Evolutionary conservation across 1,140 invertebrate genomes (phyloP).

Genomic region (Myzus persicae): DNA sequence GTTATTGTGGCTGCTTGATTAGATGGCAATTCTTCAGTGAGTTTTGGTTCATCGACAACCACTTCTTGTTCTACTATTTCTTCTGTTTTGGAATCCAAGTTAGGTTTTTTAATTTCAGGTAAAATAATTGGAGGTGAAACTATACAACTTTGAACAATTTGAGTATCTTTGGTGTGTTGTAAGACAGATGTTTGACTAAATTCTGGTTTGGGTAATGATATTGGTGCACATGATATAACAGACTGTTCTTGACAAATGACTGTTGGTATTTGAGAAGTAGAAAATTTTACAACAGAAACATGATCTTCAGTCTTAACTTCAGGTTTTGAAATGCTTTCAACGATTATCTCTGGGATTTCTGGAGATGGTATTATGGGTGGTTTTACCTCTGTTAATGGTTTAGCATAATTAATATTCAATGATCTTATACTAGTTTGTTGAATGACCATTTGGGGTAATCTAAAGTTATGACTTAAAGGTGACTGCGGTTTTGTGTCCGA

Average conservation of each 20-base stretch:
- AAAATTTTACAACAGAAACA: slow-evolving; percentile 49
- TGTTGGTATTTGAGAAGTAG: slow-evolving; percentile 19
- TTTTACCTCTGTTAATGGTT: slow-evolving; percentile 49
- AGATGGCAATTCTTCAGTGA: slow-evolving; percentile 22
- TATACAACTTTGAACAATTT: slow-evolving; percentile 46
- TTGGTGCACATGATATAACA: slow-evolving; percentile 40
- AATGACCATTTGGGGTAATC: slow-evolving; percentile 55
- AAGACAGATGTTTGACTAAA: slow-evolving; percentile 43
- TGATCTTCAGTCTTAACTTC: slow-evolving; percentile 42
- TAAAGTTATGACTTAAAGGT: slow-evolving; percentile 52
- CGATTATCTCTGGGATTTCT: background rate
- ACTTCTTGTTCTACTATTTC: background rate
- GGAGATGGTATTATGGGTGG: background rate
- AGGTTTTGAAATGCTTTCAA: background rate
- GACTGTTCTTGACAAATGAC: slow-evolving; percentile 28
- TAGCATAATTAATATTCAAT: slow-evolving; percentile 48
- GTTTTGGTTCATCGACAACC: background rate
- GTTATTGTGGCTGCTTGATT: slow-evolving; percentile 38
- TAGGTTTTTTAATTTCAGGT: background rate
- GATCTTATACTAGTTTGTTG: slow-evolving; percentile 44
- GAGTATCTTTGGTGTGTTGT: slow-evolving; percentile 47
- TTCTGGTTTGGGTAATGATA: slow-evolving; percentile 30
- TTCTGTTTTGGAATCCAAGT: background rate
- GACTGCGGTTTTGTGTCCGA: slow-evolving; percentile 25
- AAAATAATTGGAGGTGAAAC: background rate